These are phyloP conservation scores for Pterobdella sp. DNA, from an alignment of 2,888 invertebrate genomes.

Conservation along the genomic window DNA sequence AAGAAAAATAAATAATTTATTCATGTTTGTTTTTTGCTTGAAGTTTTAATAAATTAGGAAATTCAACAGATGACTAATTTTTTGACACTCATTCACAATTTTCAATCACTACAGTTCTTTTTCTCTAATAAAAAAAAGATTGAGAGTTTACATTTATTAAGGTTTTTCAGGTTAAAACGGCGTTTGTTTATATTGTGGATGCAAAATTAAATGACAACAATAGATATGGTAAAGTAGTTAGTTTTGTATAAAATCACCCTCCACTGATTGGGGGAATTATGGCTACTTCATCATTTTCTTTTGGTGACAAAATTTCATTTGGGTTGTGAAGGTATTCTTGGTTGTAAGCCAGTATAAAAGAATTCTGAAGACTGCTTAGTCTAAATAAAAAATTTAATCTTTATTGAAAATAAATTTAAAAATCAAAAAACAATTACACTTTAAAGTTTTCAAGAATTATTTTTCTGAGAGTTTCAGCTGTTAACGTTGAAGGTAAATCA, in stretches of 20 bases:
- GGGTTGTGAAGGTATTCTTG: conserved; percentile 63
- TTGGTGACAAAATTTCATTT: conserved; percentile 41
- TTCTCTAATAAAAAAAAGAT: too few relatives aligned
- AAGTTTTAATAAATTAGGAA: neutral
- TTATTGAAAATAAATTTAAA: neutral
- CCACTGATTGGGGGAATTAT: conserved; percentile 90
- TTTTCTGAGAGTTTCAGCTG: conserved; percentile 31
- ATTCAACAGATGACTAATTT: too few relatives aligned
- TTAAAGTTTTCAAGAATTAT: conserved; percentile 34
- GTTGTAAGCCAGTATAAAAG: conserved; percentile 71
- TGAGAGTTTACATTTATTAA: too few relatives aligned
- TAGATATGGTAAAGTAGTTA: neutral
- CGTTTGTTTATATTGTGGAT: too few relatives aligned
- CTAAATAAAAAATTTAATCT: conserved; percentile 1
- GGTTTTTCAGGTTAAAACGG: too few relatives aligned
- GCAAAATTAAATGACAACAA: too few relatives aligned
- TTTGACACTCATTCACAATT: too few relatives aligned
- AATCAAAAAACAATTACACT: conserved; percentile 30
- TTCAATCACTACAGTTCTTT: too few relatives aligned
- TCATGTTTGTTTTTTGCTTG: conserved; percentile 2
- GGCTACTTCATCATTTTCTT: conserved; percentile 72
- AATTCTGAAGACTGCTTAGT: neutral
- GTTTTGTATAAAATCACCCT: conserved; percentile 56
- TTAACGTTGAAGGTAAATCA: conserved; percentile 18
- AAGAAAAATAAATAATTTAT: conserved; percentile 13